Base-by-base conservation (phyloP, 2,797 vertebrate species). In the Botia kubotai region DNA sequence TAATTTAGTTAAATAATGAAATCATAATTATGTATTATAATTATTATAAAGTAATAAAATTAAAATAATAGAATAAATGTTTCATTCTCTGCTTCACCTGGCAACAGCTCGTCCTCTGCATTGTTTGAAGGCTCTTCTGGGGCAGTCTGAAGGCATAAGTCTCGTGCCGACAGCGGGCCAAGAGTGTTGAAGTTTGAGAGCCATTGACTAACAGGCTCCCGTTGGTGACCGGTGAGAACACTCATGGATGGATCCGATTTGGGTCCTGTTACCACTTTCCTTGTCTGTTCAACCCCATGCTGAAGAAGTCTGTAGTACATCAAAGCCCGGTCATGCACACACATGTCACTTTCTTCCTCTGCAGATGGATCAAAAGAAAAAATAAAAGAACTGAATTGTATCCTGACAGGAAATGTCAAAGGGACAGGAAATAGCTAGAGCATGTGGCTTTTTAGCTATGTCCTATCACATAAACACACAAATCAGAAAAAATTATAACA, bases 271-370 rank as follows among this genome's bases (percentile, higher is more conserved):
- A 98, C 88, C 55, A 97, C 89, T 16, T 77, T 87, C 11, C 89
- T 93, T 1, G 92, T 94, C 57, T 96, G 91, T 33, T 96, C 94
- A 52, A 94, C 88, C 23, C 97, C 96, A 55, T 91, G 85, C 74
- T 94, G 95, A 88, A 99, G 90, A 52, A 99, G 95, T 79, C 95
- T 94, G 81, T 98, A 98, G 90, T 96, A 98, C 87, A 98, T 94
- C n/a, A 97, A 88, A 0, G 95, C 96, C 17, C 95, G 96, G 90
- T 99, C 96, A 0, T 92, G 94, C 3, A 99, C 94, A 0, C 94
- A 95, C 96, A 98, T 95, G 77, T 98, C 93, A 6, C 89, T 93
- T 88, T 99, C 96, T 89, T 99, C 97, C 90, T 98, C 98, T 95
- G 88, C 26, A 81, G 85, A 66, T 11, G 39, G 4, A 55, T 7